Percentiles rank a stretch among this genome's conserved stretches.
phyloP scores from a whole-genome alignment of 2,797 vertebrate genomes.

The Acanthiza pusilla region DNA sequence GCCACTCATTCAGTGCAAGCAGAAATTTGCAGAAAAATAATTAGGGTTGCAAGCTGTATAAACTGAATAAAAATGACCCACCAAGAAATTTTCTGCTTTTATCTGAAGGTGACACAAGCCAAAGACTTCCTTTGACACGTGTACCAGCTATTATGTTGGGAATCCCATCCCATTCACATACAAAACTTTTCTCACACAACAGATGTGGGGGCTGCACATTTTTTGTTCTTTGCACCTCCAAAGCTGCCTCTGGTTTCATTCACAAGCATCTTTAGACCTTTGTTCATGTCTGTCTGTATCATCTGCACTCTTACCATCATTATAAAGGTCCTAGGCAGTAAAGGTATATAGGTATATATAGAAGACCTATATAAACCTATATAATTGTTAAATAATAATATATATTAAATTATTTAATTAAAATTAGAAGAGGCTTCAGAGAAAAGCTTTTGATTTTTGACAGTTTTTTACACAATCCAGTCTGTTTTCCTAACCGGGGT shows the following conservation, averaged over 20 bases:
- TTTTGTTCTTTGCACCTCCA: not conserved
- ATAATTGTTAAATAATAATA: no score
- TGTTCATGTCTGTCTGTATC: not conserved
- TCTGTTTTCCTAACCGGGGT: not conserved
- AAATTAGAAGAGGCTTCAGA: not conserved
- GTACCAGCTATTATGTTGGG: not conserved
- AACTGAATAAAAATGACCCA: not conserved
- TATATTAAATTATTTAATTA: not conserved
- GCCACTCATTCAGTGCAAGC: not conserved
- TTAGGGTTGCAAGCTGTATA: not conserved
- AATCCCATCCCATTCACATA: not conserved
- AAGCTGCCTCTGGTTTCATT: not conserved
- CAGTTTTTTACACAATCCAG: not conserved
- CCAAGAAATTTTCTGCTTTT: not conserved
- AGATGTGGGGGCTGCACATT: rapidly evolving
- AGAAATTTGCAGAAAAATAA: not conserved
- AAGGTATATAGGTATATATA: not conserved
- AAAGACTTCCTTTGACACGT: rapidly evolving
- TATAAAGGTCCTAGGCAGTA: not conserved
- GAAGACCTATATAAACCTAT: not conserved
- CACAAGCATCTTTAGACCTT: not conserved
- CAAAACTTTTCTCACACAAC: not conserved
- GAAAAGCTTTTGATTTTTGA: not conserved
- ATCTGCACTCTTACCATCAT: not conserved
- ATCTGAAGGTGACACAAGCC: not conserved